Percentiles rank a stretch among this genome's conserved stretches.
phyloP scores from a whole-genome alignment of 2,888 invertebrate species.

The Antitype chi region DNA sequence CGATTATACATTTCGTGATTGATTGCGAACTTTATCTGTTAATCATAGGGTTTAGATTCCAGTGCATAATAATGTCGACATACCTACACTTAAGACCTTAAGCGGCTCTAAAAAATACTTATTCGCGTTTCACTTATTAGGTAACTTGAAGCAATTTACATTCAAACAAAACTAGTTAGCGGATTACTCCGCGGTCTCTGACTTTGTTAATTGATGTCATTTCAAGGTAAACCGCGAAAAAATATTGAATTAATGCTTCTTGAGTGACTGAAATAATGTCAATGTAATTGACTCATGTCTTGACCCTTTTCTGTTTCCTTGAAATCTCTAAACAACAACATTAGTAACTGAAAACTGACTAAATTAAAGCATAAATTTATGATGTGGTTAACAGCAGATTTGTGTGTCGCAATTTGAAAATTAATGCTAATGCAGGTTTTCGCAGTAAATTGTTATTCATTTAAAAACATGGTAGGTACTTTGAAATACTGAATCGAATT shows the following conservation, averaged over 20 bases:
- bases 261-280: constrained; percentile 23
- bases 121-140: constrained; percentile 38
- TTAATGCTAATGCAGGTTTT: constrained; percentile 6
- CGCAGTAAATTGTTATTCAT: constrained; percentile 19
- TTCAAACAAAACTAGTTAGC: constrained; percentile 27
- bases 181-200: constrained; percentile 26
- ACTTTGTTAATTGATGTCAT: constrained; percentile 23
- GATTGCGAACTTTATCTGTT: neutral
- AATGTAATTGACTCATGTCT: constrained; percentile 32
- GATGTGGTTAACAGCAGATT: constrained; percentile 33
- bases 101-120: constrained; percentile 13
- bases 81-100: constrained; percentile 23
- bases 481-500: neutral
- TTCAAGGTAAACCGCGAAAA: constrained; percentile 29
- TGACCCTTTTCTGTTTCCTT: constrained; percentile 48
- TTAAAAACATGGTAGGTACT: constrained; percentile 7
- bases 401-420: constrained; percentile 19
- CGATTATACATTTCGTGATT: neutral
- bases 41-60: neutral
- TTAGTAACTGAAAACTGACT: constrained; percentile 24
- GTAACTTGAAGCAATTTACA: constrained; percentile 23
- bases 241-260: constrained; percentile 15
- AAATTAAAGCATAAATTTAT: constrained; percentile 33
- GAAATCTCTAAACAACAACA: constrained; percentile 46
- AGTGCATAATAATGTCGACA: neutral